Percentiles rank a stretch among this genome's conserved stretches.
phyloP scores from a whole-genome alignment of 2,888 invertebrate genomes.

The Ecliptopera silaceata region DNA sequence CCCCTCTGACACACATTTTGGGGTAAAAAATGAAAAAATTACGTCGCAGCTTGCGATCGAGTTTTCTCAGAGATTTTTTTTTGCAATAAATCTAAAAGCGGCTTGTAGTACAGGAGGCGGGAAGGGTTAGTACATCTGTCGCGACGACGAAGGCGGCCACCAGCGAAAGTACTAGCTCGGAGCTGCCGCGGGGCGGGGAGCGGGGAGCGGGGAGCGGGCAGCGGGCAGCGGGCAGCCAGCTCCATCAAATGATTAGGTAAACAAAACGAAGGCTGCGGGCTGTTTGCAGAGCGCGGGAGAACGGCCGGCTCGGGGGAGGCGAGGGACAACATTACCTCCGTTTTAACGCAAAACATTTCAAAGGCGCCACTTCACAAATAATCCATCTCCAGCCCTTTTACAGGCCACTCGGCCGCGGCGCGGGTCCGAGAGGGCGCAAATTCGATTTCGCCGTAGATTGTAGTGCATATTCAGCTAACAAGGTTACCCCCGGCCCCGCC shows the following conservation, averaged over 20 bases:
- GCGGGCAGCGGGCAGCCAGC: constrained; percentile 21
- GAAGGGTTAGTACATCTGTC: constrained; percentile 65
- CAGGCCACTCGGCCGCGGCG: constrained; percentile 53
- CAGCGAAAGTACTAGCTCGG: too few relatives aligned
- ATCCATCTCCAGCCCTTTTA: constrained; percentile 72
- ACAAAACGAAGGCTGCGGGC: constrained; percentile 70
- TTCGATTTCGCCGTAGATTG: constrained; percentile 74
- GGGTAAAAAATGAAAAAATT: constrained; percentile 77
- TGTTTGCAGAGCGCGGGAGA: constrained; percentile 44
- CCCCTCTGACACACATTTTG: constrained; percentile 78
- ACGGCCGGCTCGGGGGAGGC: constrained; percentile 34
- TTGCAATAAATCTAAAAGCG: constrained; percentile 62
- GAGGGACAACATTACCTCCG: constrained; percentile 75
- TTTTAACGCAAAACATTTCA: constrained; percentile 82
- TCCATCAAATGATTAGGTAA: constrained; percentile 78
- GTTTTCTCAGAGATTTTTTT: constrained; percentile 76
- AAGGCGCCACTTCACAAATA: constrained; percentile 82
- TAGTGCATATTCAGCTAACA: constrained; percentile 78
- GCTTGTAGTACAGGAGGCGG: constrained; percentile 66
- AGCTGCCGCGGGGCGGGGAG: constrained; percentile 6
- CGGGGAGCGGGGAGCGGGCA: constrained; percentile 33
- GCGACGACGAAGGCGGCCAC: constrained; percentile 37
- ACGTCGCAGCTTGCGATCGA: constrained; percentile 74
- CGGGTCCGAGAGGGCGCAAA: constrained; percentile 54
- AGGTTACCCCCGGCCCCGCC: constrained; percentile 52